Conservation (phyloP, 1,140 invertebrate species). For the Melanaphis sacchari region DNA sequence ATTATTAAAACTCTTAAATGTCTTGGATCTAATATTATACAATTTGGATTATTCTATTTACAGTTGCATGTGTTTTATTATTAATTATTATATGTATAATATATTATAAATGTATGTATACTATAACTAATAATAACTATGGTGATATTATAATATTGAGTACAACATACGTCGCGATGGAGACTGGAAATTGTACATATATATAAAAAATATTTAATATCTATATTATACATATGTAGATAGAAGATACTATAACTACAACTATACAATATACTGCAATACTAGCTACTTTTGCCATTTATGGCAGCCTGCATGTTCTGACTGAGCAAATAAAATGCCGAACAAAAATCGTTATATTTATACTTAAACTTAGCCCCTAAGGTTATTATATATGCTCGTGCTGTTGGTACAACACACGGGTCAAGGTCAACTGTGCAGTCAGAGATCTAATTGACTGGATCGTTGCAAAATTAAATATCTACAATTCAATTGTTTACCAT, state of each 20-base stretch:
- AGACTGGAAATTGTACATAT: background rate
- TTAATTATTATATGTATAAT: too few relatives aligned
- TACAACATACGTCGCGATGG: background rate
- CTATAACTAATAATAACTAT: background rate
- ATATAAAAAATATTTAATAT: background rate
- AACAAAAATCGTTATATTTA: background rate
- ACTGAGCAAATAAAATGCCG: background rate
- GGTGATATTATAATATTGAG: too few relatives aligned
- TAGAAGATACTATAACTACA: background rate
- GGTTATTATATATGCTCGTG: background rate
- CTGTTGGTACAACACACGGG: background rate
- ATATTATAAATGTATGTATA: too few relatives aligned
- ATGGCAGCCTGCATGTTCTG: background rate
- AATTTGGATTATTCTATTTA: too few relatives aligned
- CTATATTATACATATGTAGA: background rate
- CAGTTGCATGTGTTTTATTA: too few relatives aligned
- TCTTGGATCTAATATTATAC: too few relatives aligned
- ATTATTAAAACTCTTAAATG: too few relatives aligned
- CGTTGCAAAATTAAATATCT: background rate
- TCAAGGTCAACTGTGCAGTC: background rate
- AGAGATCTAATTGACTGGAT: background rate
- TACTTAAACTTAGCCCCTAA: too few relatives aligned
- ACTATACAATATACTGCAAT: background rate
- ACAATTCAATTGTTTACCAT: background rate
- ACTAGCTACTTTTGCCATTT: background rate